A percentile compares a stretch with the other conserved stretches of the same genome.
phyloP scores from a whole-genome alignment of 2,113 vertebrate species.

The Apaloderma vittatum region DNA sequence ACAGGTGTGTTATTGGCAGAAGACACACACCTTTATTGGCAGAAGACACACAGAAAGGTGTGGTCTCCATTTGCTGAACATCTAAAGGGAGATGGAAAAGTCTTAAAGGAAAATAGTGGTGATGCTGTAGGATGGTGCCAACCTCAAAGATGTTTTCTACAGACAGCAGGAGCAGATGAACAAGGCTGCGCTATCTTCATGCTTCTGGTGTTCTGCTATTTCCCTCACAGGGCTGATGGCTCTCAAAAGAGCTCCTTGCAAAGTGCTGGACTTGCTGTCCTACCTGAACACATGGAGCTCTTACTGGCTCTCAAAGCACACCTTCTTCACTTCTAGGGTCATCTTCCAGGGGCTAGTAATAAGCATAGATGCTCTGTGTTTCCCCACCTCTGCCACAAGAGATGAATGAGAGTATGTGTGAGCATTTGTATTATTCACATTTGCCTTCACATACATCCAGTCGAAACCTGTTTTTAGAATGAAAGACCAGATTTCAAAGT shows the following conservation, averaged over 20 bases:
- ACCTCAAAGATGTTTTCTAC: not conserved
- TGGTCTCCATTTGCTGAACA: not conserved
- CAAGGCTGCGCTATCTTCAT: not conserved
- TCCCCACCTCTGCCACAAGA: not conserved
- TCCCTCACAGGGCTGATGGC: not conserved
- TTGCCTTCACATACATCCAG: not conserved
- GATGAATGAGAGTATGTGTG: not conserved
- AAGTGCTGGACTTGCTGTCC: not conserved
- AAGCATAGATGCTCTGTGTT: not conserved
- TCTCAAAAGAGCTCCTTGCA: not conserved
- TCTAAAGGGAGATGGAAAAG: not conserved
- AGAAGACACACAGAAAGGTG: not conserved
- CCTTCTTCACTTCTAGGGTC: not conserved
- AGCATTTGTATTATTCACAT: not conserved
- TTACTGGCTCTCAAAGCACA: not conserved
- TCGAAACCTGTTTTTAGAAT: not conserved
- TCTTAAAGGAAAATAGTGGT: not conserved
- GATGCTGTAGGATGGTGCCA: not conserved
- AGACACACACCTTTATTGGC: not conserved
- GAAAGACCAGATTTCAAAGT: not conserved
- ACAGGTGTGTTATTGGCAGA: not conserved
- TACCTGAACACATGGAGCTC: not conserved
- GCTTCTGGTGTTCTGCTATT: not conserved
- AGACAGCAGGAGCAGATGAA: not conserved
- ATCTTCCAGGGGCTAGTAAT: not conserved